Evolutionary conservation across 1,140 invertebrate species (phyloP).

Genomic region (Drosophila parabipectinata): DNA sequence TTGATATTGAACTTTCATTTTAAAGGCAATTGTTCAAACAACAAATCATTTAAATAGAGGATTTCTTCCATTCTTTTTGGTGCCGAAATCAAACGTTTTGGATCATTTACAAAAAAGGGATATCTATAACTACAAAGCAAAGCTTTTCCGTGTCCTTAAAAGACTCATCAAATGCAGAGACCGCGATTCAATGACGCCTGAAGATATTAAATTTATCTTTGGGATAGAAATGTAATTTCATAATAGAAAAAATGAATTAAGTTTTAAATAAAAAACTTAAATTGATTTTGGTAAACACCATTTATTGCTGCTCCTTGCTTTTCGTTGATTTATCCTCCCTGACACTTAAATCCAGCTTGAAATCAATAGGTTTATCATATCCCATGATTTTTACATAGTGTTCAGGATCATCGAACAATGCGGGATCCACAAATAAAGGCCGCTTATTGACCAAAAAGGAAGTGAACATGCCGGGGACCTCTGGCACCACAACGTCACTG

Average conservation of each 20-base stretch:
- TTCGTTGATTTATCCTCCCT: background rate
- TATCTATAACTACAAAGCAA: too few species aligned
- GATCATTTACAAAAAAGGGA: too few species aligned
- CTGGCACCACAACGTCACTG: conserved; percentile 91
- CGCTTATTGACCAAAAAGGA: conserved; percentile 88
- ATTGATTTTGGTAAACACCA: background rate
- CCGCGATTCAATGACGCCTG: conserved; percentile 1
- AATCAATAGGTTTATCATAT: conserved; percentile 95
- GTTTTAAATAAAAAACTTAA: background rate
- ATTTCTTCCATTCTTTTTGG: conserved; percentile 44
- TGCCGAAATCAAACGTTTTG: conserved; percentile 36
- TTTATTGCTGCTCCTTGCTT: conserved; percentile 57
- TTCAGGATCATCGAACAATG: conserved; percentile 87
- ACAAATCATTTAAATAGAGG: conserved; percentile 1
- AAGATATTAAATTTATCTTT: conserved; percentile 20
- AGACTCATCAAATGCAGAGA: conserved; percentile 17
- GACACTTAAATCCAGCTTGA: conserved; percentile 86
- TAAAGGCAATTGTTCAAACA: conserved; percentile 18
- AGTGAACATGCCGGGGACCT: conserved; percentile 92
- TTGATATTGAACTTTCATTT: too few species aligned
- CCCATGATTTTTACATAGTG: conserved; percentile 95
- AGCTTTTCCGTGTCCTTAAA: background rate
- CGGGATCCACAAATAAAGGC: conserved; percentile 91
- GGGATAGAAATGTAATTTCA: background rate
- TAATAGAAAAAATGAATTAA: too few species aligned